Percentiles rank a stretch among this genome's conserved stretches.
Evolutionary conservation across 2,113 vertebrate genomes (phyloP).

Genomic region (Nettapus auritus): DNA sequence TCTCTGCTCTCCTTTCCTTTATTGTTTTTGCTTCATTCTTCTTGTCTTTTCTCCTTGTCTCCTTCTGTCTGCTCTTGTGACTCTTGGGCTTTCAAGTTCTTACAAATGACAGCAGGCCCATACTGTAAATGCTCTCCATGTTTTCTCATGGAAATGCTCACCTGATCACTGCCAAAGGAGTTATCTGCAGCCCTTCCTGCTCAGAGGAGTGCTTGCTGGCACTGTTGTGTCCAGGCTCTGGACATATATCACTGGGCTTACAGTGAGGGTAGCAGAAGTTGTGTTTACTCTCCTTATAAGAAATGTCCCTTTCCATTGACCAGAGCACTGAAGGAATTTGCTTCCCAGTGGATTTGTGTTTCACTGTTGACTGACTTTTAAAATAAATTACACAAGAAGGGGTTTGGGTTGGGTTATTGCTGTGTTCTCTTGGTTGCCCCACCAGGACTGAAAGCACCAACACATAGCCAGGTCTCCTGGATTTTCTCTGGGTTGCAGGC

Average conservation of each 20-base stretch:
- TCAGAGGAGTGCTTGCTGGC: neutral
- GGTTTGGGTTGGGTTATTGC: neutral
- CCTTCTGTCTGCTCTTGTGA: neutral
- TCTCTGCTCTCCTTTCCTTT: neutral
- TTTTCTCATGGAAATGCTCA: neutral
- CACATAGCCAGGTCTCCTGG: neutral
- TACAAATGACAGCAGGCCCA: neutral
- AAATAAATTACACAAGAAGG: neutral
- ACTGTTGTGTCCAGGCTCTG: neutral
- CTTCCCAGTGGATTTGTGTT: neutral
- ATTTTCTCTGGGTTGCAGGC: neutral
- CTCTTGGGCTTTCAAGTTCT: neutral
- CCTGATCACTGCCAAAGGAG: neutral
- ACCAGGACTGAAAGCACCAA: neutral
- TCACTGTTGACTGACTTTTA: neutral
- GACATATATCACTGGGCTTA: neutral
- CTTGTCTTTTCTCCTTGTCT: too few species aligned
- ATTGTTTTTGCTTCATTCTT: neutral
- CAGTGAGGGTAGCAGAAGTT: neutral
- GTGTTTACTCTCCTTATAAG: neutral
- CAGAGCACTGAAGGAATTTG: neutral
- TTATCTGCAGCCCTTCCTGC: neutral
- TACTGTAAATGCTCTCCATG: accelerated
- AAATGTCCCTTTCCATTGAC: neutral
- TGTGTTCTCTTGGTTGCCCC: neutral